These are phyloP conservation scores for Mactra quadrangularis DNA, from an alignment of 1,140 invertebrate species.

Conservation along the genomic window DNA sequence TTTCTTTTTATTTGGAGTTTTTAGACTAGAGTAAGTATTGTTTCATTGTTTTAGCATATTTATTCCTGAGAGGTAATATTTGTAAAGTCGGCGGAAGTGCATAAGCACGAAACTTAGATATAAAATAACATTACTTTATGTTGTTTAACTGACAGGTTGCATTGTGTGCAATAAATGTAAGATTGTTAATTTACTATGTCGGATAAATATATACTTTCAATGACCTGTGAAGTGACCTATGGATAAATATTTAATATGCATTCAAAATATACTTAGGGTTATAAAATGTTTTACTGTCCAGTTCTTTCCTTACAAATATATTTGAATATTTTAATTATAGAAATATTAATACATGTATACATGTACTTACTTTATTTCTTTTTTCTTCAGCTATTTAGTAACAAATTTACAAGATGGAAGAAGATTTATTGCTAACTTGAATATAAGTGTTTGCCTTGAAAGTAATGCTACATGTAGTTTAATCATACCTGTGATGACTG, in stretches of 20 bases:
- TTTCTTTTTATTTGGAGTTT: constrained; percentile 38
- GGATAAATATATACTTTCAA: no score
- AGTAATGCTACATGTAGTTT: not conserved
- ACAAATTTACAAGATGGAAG: constrained; percentile 37
- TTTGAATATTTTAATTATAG: not conserved
- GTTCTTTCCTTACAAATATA: not conserved
- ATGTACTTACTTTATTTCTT: not conserved
- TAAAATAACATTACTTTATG: not conserved
- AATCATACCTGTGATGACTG: not conserved
- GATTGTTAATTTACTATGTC: no score
- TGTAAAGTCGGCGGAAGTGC: no score
- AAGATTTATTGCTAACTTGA: constrained; percentile 19
- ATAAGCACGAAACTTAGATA: no score
- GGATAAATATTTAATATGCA: no score
- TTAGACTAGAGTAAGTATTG: constrained; percentile 33
- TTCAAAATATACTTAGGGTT: not conserved
- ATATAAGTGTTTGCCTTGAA: constrained; percentile 53
- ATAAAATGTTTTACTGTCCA: not conserved
- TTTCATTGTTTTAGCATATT: not conserved
- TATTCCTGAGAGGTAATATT: not conserved
- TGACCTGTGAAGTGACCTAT: no score
- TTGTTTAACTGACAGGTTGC: no score
- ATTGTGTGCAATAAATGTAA: no score
- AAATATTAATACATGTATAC: not conserved
- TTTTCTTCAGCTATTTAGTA: constrained; percentile 18